Evolutionary conservation across 2,888 invertebrate species (phyloP).

Genomic region (Salticus scenicus): DNA sequence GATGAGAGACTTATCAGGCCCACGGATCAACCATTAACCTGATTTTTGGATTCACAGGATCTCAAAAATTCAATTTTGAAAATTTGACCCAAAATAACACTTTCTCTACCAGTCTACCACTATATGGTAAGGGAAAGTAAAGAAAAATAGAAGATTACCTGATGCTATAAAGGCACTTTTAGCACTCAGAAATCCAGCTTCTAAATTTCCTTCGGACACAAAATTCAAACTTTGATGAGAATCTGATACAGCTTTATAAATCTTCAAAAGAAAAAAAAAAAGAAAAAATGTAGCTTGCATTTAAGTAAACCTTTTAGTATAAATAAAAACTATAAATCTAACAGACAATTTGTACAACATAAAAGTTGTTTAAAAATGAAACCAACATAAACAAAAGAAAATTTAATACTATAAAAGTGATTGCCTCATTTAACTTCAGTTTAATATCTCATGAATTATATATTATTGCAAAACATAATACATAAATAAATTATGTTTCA

Average conservation of each 20-base stretch:
- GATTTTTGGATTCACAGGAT: too few species aligned
- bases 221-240: conserved; percentile 37
- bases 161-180: conserved; percentile 58
- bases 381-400: background rate
- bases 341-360: background rate
- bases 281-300: background rate
- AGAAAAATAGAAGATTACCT: conserved; percentile 25
- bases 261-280: conserved; percentile 16
- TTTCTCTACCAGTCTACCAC: too few species aligned
- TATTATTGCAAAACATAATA: too few species aligned
- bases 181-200: conserved; percentile 54
- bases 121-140: too few species aligned
- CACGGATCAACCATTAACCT: too few species aligned
- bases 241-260: conserved; percentile 46
- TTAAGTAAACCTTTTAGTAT: background rate
- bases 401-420: too few species aligned
- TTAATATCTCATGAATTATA: too few species aligned
- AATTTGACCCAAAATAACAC: too few species aligned
- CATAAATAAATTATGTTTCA: too few species aligned
- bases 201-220: conserved; percentile 36
- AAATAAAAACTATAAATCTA: background rate
- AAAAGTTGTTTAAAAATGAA: background rate
- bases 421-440: background rate
- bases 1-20: too few species aligned
- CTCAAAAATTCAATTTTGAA: too few species aligned